Conservation (phyloP, 2,888 invertebrate species). For the Anoplius nigerrimus region DNA sequence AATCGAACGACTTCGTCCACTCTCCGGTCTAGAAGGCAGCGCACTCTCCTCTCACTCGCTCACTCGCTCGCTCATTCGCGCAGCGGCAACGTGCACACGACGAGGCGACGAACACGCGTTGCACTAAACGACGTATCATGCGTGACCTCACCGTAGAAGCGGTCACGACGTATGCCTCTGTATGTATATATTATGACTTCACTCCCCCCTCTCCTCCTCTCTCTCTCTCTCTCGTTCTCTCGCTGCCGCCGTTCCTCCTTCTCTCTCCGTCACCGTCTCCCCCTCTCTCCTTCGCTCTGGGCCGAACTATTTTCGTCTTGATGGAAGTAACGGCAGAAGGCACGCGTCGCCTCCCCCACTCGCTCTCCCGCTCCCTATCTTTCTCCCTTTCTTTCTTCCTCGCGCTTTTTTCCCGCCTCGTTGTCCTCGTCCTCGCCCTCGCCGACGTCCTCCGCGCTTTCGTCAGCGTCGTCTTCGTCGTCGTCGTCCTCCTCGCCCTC, state of each 20-base stretch:
- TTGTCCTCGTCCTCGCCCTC: slow-evolving; percentile 45
- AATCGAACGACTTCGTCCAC: too few relatives aligned
- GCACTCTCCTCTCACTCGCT: neutral
- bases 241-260: slow-evolving; percentile 16
- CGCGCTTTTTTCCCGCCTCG: slow-evolving; percentile 36
- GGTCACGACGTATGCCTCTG: slow-evolving; percentile 25
- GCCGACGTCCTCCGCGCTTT: slow-evolving; percentile 34
- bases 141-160: slow-evolving; percentile 26
- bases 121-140: slow-evolving; percentile 31
- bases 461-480: slow-evolving; percentile 27
- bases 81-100: neutral
- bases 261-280: slow-evolving; percentile 15
- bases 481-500: slow-evolving; percentile 39
- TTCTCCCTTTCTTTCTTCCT: slow-evolving; percentile 15
- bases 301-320: slow-evolving; percentile 56
- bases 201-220: slow-evolving; percentile 21
- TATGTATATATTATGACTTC: slow-evolving; percentile 33
- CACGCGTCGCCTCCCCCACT: slow-evolving; percentile 54
- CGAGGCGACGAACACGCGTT: slow-evolving; percentile 17
- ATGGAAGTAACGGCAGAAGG: slow-evolving; percentile 48
- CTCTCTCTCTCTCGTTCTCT: too few relatives aligned
- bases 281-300: slow-evolving; percentile 23
- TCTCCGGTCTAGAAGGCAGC: too few relatives aligned
- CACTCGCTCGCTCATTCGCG: neutral
- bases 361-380: slow-evolving; percentile 28